Evolutionary conservation across 2,888 invertebrate genomes (phyloP).

Genomic region (Phoenoteleia sp.): DNA sequence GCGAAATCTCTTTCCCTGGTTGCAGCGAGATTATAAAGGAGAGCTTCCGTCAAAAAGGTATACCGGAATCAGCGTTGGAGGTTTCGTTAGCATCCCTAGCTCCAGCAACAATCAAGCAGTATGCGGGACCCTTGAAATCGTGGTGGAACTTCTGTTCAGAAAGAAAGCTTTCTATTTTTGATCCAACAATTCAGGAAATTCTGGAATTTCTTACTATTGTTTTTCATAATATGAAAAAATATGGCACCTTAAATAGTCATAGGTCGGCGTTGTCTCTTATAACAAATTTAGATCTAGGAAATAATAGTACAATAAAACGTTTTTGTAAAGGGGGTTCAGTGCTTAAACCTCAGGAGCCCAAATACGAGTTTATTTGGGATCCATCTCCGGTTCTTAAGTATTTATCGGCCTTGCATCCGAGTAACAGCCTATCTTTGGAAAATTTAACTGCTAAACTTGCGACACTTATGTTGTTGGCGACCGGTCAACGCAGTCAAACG

Average conservation of each 20-base stretch:
- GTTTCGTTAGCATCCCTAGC: too few species aligned
- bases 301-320: not conserved
- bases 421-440: not conserved
- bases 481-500: not conserved
- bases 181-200: not conserved
- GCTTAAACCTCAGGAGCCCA: not conserved
- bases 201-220: not conserved
- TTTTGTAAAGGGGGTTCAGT: not conserved
- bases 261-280: not conserved
- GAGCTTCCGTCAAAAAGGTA: too few species aligned
- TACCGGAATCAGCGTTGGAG: too few species aligned
- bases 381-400: not conserved
- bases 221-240: not conserved
- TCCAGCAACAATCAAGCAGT: not conserved
- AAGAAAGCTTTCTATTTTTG: not conserved
- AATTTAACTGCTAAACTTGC: not conserved
- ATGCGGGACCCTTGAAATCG: not conserved
- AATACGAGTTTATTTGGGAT: not conserved
- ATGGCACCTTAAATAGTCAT: not conserved
- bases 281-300: not conserved
- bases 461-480: not conserved
- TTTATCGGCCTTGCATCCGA: not conserved
- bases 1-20: conserved; percentile 76
- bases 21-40: conserved; percentile 76
- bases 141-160: conserved; percentile 37